phyloP scores from a whole-genome alignment of 2,113 vertebrate genomes.

The Mastomys natalensis region DNA sequence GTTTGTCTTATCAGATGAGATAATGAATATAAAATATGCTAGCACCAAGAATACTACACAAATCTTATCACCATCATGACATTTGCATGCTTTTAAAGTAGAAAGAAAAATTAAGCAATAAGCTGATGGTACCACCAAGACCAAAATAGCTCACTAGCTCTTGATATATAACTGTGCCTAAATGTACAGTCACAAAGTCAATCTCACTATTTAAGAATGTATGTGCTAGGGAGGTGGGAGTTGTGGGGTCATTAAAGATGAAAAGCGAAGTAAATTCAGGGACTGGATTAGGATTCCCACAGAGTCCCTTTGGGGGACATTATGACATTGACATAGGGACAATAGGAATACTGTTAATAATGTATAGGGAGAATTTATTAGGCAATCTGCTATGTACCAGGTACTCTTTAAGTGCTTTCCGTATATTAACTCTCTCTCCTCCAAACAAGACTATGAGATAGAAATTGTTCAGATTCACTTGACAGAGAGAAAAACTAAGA shows the following conservation, averaged over 20 bases:
- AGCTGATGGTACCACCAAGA: slow-evolving; percentile 1
- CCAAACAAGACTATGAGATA: not conserved
- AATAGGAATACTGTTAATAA: slow-evolving; percentile 9
- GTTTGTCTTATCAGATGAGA: slow-evolving; percentile 28
- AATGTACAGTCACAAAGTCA: slow-evolving; percentile 19
- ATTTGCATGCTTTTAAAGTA: slow-evolving; percentile 43
- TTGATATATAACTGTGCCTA: slow-evolving; percentile 21
- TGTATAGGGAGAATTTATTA: slow-evolving; percentile 45
- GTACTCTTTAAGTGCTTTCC: not conserved
- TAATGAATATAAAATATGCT: slow-evolving; percentile 59
- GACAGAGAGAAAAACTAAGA: slow-evolving; percentile 24
- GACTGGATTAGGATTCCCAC: slow-evolving; percentile 22
- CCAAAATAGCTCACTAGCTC: slow-evolving; percentile 52
- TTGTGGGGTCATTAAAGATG: not conserved
- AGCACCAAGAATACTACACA: slow-evolving; percentile 24
- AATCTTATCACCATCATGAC: slow-evolving; percentile 7
- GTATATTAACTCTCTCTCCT: not conserved
- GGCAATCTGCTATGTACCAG: not conserved
- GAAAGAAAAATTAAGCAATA: slow-evolving; percentile 23
- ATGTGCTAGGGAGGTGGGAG: not conserved
- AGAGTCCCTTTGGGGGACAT: not conserved
- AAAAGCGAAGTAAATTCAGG: not conserved
- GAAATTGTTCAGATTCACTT: slow-evolving; percentile 3
- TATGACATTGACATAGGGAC: not conserved
- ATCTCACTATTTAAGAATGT: slow-evolving; percentile 26